Percentiles rank a stretch among this genome's conserved stretches.
phyloP scores from a whole-genome alignment of 2,797 vertebrate genomes.

The Apogon talboti region DNA sequence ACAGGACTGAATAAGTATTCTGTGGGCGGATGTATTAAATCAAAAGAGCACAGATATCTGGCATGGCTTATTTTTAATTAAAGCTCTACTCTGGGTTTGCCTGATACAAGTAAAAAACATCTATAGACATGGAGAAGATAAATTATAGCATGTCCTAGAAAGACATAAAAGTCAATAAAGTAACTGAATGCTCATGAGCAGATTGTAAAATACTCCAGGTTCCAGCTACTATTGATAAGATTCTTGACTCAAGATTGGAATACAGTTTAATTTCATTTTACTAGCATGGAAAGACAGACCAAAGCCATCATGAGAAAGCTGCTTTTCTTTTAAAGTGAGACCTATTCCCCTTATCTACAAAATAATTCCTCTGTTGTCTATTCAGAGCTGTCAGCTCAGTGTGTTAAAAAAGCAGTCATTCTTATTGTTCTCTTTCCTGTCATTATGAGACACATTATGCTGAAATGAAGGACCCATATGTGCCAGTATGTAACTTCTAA shows the following conservation, averaged over 20 bases:
- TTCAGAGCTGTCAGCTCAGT: constrained; percentile 26
- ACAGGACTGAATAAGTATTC: background rate
- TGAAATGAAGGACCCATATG: constrained; percentile 8
- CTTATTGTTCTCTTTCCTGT: constrained; percentile 19
- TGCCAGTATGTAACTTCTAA: constrained; percentile 2
- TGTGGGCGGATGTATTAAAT: background rate
- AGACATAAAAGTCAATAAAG: too few relatives aligned
- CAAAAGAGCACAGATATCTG: background rate
- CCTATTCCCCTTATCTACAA: constrained; percentile 12
- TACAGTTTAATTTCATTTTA: background rate
- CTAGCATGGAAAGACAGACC: constrained; percentile 9
- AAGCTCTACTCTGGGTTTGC: too few relatives aligned
- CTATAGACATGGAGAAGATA: too few relatives aligned
- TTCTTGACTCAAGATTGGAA: background rate
- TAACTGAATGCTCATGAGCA: background rate
- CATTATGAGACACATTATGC: constrained; percentile 6
- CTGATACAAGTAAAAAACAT: too few relatives aligned
- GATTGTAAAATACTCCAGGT: background rate
- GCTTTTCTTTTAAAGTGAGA: constrained; percentile 26
- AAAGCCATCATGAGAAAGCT: constrained; percentile 33
- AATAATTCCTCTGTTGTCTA: constrained; percentile 17
- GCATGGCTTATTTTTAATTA: background rate
- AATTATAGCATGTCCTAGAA: too few relatives aligned
- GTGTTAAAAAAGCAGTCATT: background rate
- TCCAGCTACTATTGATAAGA: constrained; percentile 17